phyloP scores from a whole-genome alignment of 1,140 invertebrate species.

The Sipha flava region DNA sequence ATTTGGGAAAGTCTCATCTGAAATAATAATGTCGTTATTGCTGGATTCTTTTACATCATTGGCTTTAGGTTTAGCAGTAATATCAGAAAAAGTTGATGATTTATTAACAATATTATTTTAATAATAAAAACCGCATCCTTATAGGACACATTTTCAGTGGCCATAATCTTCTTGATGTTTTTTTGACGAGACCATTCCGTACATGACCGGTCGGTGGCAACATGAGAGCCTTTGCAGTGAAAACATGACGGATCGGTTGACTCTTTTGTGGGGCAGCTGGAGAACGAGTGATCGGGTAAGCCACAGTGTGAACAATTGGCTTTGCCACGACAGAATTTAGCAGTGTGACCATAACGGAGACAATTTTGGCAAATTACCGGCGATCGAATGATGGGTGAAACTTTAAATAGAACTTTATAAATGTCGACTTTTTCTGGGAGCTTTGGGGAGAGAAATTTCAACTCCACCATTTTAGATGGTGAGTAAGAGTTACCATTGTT shows the following conservation, averaged over 20 bases:
- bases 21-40: background rate
- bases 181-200: background rate
- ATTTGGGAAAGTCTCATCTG: too few relatives aligned
- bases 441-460: background rate
- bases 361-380: background rate
- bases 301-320: background rate
- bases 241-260: background rate
- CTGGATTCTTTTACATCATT: background rate
- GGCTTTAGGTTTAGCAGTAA: background rate
- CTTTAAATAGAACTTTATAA: background rate
- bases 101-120: background rate
- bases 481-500: background rate
- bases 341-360: background rate
- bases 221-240: background rate
- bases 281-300: background rate
- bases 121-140: background rate
- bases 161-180: background rate
- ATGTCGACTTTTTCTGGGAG: background rate
- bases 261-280: background rate
- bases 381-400: background rate
- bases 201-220: background rate
- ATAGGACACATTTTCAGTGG: background rate
- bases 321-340: background rate
- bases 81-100: background rate
- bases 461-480: background rate